Percentiles rank a stretch among this genome's conserved stretches.
Evolutionary conservation across 2,888 invertebrate genomes (phyloP).

Genomic region (Megastigmus dorsalis): DNA sequence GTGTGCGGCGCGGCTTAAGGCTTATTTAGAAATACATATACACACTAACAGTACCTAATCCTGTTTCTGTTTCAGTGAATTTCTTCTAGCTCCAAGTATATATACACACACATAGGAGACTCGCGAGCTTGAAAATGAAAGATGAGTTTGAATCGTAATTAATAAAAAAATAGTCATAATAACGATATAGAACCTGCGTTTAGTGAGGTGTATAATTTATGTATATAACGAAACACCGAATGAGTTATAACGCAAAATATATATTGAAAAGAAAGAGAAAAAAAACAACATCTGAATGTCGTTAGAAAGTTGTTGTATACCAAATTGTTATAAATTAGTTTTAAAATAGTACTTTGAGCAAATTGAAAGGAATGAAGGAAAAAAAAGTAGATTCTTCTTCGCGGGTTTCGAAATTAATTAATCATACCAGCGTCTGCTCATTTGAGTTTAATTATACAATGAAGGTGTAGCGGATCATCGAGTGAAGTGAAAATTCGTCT

Average conservation of each 20-base stretch:
- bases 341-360: conserved; percentile 4
- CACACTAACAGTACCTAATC: conserved; percentile 2
- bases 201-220: conserved; percentile 6
- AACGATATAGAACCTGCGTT: neutral
- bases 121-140: conserved; percentile 5
- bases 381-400: neutral
- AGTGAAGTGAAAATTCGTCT: too few relatives aligned
- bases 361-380: conserved; percentile 2
- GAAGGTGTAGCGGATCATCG: too few relatives aligned
- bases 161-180: conserved; percentile 13
- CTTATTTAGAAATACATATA: too few relatives aligned
- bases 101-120: neutral
- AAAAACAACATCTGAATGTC: neutral
- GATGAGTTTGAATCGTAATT: conserved; percentile 15
- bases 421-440: too few relatives aligned
- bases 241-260: neutral
- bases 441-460: too few relatives aligned
- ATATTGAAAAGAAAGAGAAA: neutral
- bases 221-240: neutral
- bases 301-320: conserved; percentile 14
- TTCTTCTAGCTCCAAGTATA: neutral
- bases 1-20: too few relatives aligned
- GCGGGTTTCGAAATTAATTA: conserved; percentile 1
- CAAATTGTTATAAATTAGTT: conserved; percentile 20
- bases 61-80: conserved; percentile 7